phyloP scores from a whole-genome alignment of 2,888 invertebrate genomes.

The Xestia c-nigrum region DNA sequence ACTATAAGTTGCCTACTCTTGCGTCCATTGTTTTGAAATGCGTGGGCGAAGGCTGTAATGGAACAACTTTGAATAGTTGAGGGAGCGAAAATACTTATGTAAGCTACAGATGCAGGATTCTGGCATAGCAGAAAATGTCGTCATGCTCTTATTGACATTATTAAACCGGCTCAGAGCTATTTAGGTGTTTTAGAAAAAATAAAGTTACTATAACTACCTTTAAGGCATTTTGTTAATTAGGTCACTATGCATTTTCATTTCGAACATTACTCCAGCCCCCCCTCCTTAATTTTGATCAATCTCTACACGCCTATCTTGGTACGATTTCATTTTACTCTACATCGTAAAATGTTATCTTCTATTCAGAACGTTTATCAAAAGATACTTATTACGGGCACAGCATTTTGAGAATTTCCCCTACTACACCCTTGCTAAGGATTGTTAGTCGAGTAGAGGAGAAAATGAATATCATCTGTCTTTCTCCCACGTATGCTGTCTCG shows the following conservation, averaged over 20 bases:
- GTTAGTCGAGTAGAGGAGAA: conserved; percentile 65
- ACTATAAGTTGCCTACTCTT: conserved; percentile 69
- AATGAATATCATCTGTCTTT: conserved; percentile 73
- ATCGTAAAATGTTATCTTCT: conserved; percentile 31
- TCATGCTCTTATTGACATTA: not conserved
- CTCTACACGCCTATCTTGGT: not conserved
- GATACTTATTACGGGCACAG: conserved; percentile 47
- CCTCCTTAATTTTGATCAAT: conserved; percentile 14
- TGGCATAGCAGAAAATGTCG: not conserved
- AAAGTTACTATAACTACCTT: not conserved
- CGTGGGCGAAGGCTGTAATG: conserved; percentile 46
- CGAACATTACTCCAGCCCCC: not conserved
- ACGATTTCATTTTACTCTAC: conserved; percentile 13
- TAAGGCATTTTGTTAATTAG: conserved; percentile 1
- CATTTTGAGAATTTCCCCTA: conserved; percentile 48
- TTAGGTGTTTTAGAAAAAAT: not conserved
- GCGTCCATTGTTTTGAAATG: conserved; percentile 61
- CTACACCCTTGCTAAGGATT: conserved; percentile 53
- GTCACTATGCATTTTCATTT: conserved; percentile 18
- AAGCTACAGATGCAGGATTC: not conserved
- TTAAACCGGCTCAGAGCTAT: not conserved
- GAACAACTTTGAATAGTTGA: conserved; percentile 28
- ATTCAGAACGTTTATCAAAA: conserved; percentile 48
- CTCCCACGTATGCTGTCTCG: conserved; percentile 77
- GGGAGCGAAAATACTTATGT: conserved; percentile 5